These are phyloP conservation scores for Caenorhabditis doughertyi DNA, from an alignment of 2,888 invertebrate species.

Conservation along the genomic window DNA sequence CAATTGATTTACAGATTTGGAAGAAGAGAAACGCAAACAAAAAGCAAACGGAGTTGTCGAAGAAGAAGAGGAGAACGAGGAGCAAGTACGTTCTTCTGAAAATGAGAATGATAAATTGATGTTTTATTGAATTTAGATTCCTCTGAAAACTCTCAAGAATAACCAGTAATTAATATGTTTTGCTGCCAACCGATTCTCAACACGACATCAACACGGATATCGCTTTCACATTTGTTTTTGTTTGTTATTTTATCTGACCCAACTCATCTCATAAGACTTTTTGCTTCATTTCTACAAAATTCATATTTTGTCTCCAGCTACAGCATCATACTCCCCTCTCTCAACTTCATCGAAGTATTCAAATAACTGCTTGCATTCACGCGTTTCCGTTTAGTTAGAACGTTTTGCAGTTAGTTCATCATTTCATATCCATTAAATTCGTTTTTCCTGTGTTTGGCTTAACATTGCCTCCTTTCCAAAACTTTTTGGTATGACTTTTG, in stretches of 20 bases:
- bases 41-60: conserved; percentile 65
- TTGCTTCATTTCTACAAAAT: conserved; percentile 11
- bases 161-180: conserved; percentile 21
- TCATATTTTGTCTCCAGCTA: conserved; percentile 35
- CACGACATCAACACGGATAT: not conserved
- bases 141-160: conserved; percentile 53
- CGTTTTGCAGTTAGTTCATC: conserved; percentile 19
- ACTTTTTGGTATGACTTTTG: conserved; percentile 22
- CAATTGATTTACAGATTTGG: conserved; percentile 63
- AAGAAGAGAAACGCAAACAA: conserved; percentile 69
- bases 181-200: conserved; percentile 27
- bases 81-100: conserved; percentile 41
- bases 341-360: conserved; percentile 4
- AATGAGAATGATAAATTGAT: conserved; percentile 16
- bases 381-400: conserved; percentile 24
- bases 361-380: conserved; percentile 22
- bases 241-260: not conserved
- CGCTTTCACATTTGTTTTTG: not conserved
- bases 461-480: conserved; percentile 8
- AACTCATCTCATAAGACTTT: conserved; percentile 40
- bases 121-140: conserved; percentile 54
- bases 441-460: conserved; percentile 36
- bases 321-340: conserved; percentile 41
- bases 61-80: conserved; percentile 64
- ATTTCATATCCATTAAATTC: conserved; percentile 47